These are phyloP conservation scores for Shinisaurus crocodilurus DNA, from an alignment of 2,113 vertebrate genomes.

Conservation along the genomic window DNA sequence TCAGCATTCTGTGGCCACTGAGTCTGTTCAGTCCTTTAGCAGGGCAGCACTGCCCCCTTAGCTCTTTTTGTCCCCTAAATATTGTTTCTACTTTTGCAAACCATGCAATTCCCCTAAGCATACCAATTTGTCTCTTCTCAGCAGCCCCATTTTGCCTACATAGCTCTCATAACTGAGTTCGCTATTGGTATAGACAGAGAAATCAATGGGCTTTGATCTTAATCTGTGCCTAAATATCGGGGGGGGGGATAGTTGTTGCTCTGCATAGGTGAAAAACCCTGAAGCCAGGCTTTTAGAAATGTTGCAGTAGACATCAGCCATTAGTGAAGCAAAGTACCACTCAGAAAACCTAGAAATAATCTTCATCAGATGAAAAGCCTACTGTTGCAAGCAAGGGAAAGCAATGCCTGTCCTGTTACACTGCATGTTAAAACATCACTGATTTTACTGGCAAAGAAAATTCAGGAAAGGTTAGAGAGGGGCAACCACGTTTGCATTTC, in stretches of 20 bases:
- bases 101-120: no score
- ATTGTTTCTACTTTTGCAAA: no score
- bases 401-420: not conserved
- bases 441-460: not conserved
- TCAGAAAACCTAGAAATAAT: not conserved
- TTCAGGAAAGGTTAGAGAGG: not conserved
- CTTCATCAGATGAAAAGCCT: not conserved
- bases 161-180: not conserved
- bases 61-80: no score
- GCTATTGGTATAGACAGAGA: no score
- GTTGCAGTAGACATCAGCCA: accelerated
- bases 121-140: no score
- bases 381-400: conserved; percentile 7
- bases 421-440: not conserved
- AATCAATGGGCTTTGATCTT: no score
- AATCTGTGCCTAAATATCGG: no score
- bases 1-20: no score
- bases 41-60: no score
- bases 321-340: conserved; percentile 20
- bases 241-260: no score
- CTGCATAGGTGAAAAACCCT: no score
- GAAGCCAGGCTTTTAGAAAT: conserved; percentile 9
- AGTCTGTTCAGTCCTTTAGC: no score
- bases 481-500: not conserved
- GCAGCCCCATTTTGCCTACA: not conserved